Evolutionary conservation across 2,888 invertebrate genomes (phyloP).

Genomic region (Hipparchia sbordonii): DNA sequence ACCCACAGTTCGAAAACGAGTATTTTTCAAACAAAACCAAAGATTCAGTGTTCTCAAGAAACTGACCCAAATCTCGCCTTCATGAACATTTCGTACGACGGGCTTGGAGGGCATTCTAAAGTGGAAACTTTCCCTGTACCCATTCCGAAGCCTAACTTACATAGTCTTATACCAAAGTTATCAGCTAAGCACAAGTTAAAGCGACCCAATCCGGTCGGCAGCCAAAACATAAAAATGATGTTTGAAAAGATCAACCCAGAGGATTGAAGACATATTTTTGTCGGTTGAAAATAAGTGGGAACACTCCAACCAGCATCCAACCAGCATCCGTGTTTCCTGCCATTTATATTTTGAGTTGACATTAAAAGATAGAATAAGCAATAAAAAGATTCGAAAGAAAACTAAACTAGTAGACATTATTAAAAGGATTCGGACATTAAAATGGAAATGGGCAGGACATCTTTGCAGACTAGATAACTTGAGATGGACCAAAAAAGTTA

Average conservation of each 20-base stretch:
- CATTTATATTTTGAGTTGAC: too few species aligned
- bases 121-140: constrained; percentile 73
- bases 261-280: too few species aligned
- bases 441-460: too few species aligned
- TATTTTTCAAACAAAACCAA: constrained; percentile 61
- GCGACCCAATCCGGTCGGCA: constrained; percentile 52
- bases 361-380: too few species aligned
- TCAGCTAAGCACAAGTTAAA: constrained; percentile 62
- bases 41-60: constrained; percentile 47
- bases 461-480: too few species aligned
- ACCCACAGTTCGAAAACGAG: constrained; percentile 45
- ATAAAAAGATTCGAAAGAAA: too few species aligned
- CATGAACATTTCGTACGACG: constrained; percentile 72
- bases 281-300: too few species aligned
- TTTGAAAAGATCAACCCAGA: constrained; percentile 46
- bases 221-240: constrained; percentile 58
- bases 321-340: too few species aligned
- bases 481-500: too few species aligned
- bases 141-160: constrained; percentile 44
- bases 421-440: too few species aligned
- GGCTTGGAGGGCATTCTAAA: constrained; percentile 82
- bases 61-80: constrained; percentile 38
- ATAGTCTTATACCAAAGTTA: constrained; percentile 55
- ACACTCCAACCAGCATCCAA: too few species aligned
- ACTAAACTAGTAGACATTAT: too few species aligned